Conservation (phyloP, 2,888 invertebrate species). For the Priocnemis perturbator region DNA sequence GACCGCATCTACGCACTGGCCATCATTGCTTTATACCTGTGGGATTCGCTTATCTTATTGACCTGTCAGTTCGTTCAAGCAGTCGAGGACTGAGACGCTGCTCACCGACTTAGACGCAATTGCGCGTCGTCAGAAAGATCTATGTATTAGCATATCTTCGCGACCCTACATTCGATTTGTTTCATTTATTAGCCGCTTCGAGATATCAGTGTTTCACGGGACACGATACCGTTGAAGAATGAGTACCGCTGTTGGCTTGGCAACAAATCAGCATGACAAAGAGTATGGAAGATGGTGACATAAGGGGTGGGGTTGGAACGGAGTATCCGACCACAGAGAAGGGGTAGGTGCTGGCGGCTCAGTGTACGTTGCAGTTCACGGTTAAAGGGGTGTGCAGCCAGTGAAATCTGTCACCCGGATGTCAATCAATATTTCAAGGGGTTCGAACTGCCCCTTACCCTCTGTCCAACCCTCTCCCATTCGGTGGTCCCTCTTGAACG, state of each 20-base stretch:
- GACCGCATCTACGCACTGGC: too few relatives aligned
- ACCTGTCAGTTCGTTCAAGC: slow-evolving; percentile 37
- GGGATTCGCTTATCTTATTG: slow-evolving; percentile 30
- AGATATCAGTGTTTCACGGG: too few relatives aligned
- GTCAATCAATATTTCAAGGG: slow-evolving; percentile 73
- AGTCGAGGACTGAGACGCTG: slow-evolving; percentile 45
- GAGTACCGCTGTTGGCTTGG: slow-evolving; percentile 62
- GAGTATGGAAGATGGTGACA: slow-evolving; percentile 40
- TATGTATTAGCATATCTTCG: too few relatives aligned
- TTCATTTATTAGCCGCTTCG: too few relatives aligned
- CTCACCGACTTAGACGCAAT: slow-evolving; percentile 38
- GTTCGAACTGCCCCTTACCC: slow-evolving; percentile 52
- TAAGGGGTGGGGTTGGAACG: slow-evolving; percentile 26
- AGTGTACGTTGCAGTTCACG: slow-evolving; percentile 58
- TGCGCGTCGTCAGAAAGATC: slow-evolving; percentile 14
- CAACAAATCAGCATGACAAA: slow-evolving; percentile 71
- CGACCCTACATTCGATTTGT: too few relatives aligned
- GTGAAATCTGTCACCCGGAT: slow-evolving; percentile 73
- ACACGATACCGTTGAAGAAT: neutral
- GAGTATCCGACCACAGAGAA: neutral
- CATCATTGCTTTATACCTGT: too few relatives aligned
- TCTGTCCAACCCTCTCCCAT: slow-evolving; percentile 49
- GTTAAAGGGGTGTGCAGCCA: slow-evolving; percentile 64
- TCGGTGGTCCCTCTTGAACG: slow-evolving; percentile 23
- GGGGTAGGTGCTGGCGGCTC: slow-evolving; percentile 15